Base-by-base conservation (phyloP, 2,888 invertebrate genomes). In the Oscheius sp. region DNA sequence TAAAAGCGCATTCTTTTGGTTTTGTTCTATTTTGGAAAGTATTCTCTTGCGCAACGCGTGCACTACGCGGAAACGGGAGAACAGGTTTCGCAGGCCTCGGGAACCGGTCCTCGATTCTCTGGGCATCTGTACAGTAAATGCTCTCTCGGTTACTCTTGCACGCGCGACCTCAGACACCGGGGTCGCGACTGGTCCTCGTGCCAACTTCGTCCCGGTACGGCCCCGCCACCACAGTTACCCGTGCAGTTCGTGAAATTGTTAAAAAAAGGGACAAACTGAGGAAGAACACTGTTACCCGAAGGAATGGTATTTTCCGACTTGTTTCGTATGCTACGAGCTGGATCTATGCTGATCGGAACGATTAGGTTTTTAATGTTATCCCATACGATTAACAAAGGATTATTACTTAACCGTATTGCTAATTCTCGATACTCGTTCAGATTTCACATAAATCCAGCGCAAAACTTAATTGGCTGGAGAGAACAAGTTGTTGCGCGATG, bases 171-270 rank as follows among this genome's bases (percentile, higher is more conserved):
- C 65, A 65, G 64, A 64, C 53, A 23, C 34, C 20, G 53, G 65
- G 65, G 65, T 65, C 65, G 65, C 65, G 65, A 65, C 65, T 31
- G 65, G 52, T 65, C 53, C 53, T 34, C 65, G 65, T 65, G 65
- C 65, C 65, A 65, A 64, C 64, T 64, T 64, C 64, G 52, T 33
- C 64, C 64, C 48, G 52, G 50, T 52, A 48, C 64, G 64, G 50
- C 34, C 45, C 25, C 61, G 45, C 61, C 42, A 46, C 64, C 64
- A 64, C 64, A n/a, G 33, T 64, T 27, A 20, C 52, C 45, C 42
- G 29, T 27, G 45, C 45, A 15, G n/a, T 29, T 46, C 50, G 29
- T 29, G 33, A 33, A 46, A 23, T 27, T 17, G 25, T 48, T 48
- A 48, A 64, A 64, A 64, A 50, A 42, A 45, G 50, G 50, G 50